phyloP scores from a whole-genome alignment of 1,140 invertebrate species.

The Scaptomyza graminum region DNA sequence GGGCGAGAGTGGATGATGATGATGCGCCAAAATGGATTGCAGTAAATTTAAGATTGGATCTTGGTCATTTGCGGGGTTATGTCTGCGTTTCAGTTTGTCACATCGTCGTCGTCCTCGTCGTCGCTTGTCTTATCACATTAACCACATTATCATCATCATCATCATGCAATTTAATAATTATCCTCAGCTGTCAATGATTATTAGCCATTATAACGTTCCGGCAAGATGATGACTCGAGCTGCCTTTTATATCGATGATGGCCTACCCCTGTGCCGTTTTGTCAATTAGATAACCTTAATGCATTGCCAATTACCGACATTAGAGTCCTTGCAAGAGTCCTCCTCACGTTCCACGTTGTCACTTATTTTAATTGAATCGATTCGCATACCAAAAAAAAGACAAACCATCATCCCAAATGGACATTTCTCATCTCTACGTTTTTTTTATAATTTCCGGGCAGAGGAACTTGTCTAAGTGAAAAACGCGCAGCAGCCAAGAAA shows the following conservation, averaged over 20 bases:
- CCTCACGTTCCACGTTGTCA: constrained; percentile 52
- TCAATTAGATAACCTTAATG: constrained; percentile 77
- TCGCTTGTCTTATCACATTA: constrained; percentile 11
- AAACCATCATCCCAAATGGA: constrained; percentile 14
- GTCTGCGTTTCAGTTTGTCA: constrained; percentile 19
- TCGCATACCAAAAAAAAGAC: not conserved
- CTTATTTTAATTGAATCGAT: constrained; percentile 77
- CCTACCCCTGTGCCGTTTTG: constrained; percentile 12
- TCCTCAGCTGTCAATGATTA: constrained; percentile 36
- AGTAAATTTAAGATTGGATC: not conserved
- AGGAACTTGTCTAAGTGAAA: constrained; percentile 68
- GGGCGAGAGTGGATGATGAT: too few relatives aligned
- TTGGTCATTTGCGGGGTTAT: constrained; percentile 4
- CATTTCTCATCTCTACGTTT: constrained; percentile 8
- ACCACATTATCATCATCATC: constrained; percentile 15
- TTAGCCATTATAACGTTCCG: constrained; percentile 23
- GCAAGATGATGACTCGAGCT: constrained; percentile 25
- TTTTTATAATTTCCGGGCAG: constrained; percentile 72
- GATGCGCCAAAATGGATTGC: not conserved
- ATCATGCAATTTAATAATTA: constrained; percentile 30
- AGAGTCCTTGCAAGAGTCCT: not conserved
- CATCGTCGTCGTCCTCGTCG: not conserved
- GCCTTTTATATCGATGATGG: constrained; percentile 27
- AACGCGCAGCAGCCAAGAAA: constrained; percentile 31
- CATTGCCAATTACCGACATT: constrained; percentile 70